These are phyloP conservation scores for Nycticorax nycticorax DNA, from an alignment of 2,113 vertebrate genomes.

Conservation along the genomic window DNA sequence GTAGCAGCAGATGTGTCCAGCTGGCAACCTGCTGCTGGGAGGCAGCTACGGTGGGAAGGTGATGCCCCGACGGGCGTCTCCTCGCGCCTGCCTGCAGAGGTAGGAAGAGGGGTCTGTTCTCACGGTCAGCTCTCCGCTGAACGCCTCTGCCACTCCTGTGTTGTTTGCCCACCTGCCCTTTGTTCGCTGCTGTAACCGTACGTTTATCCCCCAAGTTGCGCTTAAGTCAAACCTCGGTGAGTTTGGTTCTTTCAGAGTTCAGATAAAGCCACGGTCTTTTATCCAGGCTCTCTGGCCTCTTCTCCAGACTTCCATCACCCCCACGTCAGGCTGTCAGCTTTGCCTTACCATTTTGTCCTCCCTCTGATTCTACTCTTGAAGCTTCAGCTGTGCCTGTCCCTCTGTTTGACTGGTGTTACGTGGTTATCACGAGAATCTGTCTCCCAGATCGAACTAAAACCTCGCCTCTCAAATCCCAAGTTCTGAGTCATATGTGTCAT, in stretches of 20 bases:
- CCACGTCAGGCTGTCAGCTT: not conserved
- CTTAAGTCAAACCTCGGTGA: too few relatives aligned
- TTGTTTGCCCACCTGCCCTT: not conserved
- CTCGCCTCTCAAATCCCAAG: not conserved
- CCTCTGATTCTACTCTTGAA: not conserved
- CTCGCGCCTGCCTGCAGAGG: fast-evolving
- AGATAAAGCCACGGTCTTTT: fast-evolving
- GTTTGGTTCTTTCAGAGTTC: not conserved
- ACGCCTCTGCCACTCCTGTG: fast-evolving
- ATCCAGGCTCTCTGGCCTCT: not conserved
- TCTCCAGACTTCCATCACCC: not conserved
- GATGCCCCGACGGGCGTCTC: fast-evolving
- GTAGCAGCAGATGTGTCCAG: not conserved
- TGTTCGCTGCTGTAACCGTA: not conserved
- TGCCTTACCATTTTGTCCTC: not conserved
- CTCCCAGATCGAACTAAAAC: not conserved
- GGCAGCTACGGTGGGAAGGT: not conserved
- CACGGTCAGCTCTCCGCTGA: not conserved
- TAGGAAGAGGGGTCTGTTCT: not conserved
- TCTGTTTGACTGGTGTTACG: not conserved
- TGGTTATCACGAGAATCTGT: not conserved
- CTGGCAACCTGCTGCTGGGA: not conserved
- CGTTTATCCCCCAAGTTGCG: not conserved
- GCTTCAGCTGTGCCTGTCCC: not conserved
- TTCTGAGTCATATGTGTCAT: not conserved